Evolutionary conservation across 1,140 invertebrate species (phyloP), one percentile per base, ranked within the genome.

Genomic region (Caenorhabditis brenneri): DNA sequence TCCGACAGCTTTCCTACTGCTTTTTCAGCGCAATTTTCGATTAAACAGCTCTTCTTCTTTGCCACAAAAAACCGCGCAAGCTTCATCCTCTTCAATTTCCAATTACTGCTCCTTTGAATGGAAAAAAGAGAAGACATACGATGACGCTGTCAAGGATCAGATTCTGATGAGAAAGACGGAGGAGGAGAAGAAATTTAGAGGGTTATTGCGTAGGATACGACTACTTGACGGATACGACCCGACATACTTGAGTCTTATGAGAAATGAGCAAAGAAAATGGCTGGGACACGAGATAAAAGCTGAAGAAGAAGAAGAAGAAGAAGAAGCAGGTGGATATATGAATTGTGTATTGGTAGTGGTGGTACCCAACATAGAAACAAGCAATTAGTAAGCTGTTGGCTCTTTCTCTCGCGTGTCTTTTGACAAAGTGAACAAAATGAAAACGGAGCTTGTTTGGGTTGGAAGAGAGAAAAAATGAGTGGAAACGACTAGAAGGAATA

Each of bases 1-100:
- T 29, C 58, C 31, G 29, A 65, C 58, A 65, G 58, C 58, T 65
- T 19, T 33, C 36, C 58, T 36, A 36, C 58, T 16, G 36, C 36
- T 36, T 46, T 74, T 74, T 74, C 65, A 74, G 65, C 33, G 65
- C 65, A 74, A 42, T 74, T 74, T 74, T 74, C 65, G 65, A 74
- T 74, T 74, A 74, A 74, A 33, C 65, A 42, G 36, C 65, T n/a
- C 2, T 1, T 42, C n/a, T 1, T 74, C 9, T 36, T 65, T 36
- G 7, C 15, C 31, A 36, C 15, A 65, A 65, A 65, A 36, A 65
- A n/a, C n/a, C n/a, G n/a, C n/a, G 33, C 65, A 36, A 27, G 65
- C 65, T 74, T 46, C 65, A 27, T 46, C 36, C 65, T 74, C 65
- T 74, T 74, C 65, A 74, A 74, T 74, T 74, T 74, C 65, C 65